Conservation (phyloP, 2,888 invertebrate genomes). For the Trichopria drosophilae region DNA sequence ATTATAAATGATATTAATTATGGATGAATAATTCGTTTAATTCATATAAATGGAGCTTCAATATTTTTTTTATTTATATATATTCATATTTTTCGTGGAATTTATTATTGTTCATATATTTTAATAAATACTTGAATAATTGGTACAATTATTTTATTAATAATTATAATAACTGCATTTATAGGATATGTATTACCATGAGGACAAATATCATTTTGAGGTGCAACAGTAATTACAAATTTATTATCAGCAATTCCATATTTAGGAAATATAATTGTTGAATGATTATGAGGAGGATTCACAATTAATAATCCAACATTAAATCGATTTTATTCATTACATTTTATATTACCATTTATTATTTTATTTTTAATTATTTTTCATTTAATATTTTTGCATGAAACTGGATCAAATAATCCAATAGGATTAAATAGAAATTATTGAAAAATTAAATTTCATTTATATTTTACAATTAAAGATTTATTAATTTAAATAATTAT, state of each 20-base stretch:
- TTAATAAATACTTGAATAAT: constrained; percentile 68
- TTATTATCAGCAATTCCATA: constrained; percentile 73
- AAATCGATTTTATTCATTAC: constrained; percentile 76
- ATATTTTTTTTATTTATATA: constrained; percentile 74
- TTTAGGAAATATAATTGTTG: constrained; percentile 66
- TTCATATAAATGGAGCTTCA: constrained; percentile 74
- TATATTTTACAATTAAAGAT: constrained; percentile 70
- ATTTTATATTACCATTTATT: constrained; percentile 74
- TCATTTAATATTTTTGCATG: constrained; percentile 69
- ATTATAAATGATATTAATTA: constrained; percentile 73
- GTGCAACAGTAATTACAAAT: constrained; percentile 79
- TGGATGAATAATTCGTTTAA: constrained; percentile 68
- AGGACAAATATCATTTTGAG: constrained; percentile 82
- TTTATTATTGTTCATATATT: constrained; percentile 66
- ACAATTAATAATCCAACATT: constrained; percentile 73
- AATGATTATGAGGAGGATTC: constrained; percentile 78
- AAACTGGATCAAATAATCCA: constrained; percentile 71
- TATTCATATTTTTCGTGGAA: constrained; percentile 69
- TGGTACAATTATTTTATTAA: constrained; percentile 69
- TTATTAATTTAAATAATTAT: constrained; percentile 65
- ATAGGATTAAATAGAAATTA: constrained; percentile 67
- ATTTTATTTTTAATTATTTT: constrained; percentile 65
- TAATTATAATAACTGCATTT: constrained; percentile 74
- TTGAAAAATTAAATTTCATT: constrained; percentile 72
- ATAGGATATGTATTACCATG: constrained; percentile 78